A percentile compares a stretch with the other conserved stretches of the same genome.
These are phyloP conservation scores for Bicyclus anynana DNA, from an alignment of 1,140 invertebrate species.

Conservation along the genomic window DNA sequence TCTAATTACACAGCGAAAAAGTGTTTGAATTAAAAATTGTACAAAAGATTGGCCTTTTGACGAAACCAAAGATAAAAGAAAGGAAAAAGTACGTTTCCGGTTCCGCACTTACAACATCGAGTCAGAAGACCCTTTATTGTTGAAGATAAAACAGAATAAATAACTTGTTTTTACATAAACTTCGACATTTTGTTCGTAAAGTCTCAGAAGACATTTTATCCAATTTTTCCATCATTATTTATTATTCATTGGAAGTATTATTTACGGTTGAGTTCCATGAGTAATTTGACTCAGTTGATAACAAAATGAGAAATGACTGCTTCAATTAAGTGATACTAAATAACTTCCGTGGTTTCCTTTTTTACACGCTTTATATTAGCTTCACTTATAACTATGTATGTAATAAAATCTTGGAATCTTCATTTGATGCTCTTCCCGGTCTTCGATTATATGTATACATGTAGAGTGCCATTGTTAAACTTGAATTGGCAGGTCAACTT, in stretches of 20 bases:
- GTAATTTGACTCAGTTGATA: neutral
- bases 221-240: neutral
- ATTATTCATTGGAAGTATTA: neutral
- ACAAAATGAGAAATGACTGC: neutral
- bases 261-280: neutral
- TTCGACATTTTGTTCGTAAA: neutral
- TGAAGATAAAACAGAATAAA: slow-evolving; percentile 3
- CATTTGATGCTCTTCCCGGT: neutral
- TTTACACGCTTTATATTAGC: too few species aligned
- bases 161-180: neutral
- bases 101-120: neutral
- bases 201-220: neutral
- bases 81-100: neutral
- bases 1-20: neutral
- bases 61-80: neutral
- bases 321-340: too few species aligned
- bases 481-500: too few species aligned
- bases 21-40: neutral
- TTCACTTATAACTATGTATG: too few species aligned
- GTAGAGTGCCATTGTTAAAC: too few species aligned
- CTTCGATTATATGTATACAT: too few species aligned
- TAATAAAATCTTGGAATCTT: too few species aligned
- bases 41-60: neutral
- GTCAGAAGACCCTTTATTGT: neutral
- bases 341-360: too few species aligned